Percentiles rank a stretch among this genome's conserved stretches.
These are phyloP conservation scores for Perca schrenkii DNA, from an alignment of 2,113 vertebrate genomes.

Conservation along the genomic window DNA sequence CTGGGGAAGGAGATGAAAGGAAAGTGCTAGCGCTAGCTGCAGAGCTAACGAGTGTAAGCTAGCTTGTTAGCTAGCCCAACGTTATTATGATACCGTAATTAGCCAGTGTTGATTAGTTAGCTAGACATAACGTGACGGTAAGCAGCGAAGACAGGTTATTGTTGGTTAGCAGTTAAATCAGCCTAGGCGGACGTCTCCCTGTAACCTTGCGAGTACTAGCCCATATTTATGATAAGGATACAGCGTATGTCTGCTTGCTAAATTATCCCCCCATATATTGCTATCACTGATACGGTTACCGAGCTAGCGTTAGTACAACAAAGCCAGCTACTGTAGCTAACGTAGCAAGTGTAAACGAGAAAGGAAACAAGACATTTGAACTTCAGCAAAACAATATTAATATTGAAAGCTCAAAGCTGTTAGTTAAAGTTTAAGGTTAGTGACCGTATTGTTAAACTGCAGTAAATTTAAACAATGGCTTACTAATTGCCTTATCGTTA, in stretches of 20 bases:
- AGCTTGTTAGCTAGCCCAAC: conserved; percentile 46
- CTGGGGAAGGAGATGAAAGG: conserved; percentile 73
- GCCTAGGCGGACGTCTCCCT: not conserved
- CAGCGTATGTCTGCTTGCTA: conserved; percentile 40
- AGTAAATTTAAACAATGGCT: not conserved
- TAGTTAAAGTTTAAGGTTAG: no score
- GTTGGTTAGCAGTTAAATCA: not conserved
- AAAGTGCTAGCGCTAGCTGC: conserved; percentile 66
- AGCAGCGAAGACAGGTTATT: not conserved
- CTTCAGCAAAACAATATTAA: not conserved
- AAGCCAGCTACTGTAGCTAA: conserved; percentile 51
- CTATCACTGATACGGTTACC: conserved; percentile 35
- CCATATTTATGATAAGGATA: conserved; percentile 12
- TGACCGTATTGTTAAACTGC: not conserved
- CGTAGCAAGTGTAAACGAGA: conserved; percentile 3
- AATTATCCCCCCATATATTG: conserved; percentile 32
- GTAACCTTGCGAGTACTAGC: conserved; percentile 41
- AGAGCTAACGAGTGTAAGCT: conserved; percentile 52
- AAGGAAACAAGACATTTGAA: conserved; percentile 14
- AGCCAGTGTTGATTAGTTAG: conserved; percentile 44
- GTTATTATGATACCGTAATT: conserved; percentile 35
- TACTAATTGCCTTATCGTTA: not conserved
- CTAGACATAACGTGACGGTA: not conserved
- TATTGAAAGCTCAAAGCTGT: no score
- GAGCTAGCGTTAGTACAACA: conserved; percentile 46